Conservation (phyloP, 2,797 vertebrate species). For the Enteromius unitaeniatus region DNA sequence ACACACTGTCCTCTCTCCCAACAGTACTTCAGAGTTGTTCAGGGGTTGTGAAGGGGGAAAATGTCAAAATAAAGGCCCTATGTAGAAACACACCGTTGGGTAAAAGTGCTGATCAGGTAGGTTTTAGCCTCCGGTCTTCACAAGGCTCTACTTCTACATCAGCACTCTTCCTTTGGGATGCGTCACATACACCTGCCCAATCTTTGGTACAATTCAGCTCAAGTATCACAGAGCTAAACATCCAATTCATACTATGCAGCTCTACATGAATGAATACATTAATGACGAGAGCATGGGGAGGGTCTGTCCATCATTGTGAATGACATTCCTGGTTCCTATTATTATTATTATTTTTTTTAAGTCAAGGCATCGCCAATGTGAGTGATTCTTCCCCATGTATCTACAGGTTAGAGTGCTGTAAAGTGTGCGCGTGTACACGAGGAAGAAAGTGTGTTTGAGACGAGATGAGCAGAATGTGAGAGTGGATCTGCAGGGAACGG, state of each 20-base stretch:
- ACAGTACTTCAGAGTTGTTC: not conserved
- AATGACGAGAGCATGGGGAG: not conserved
- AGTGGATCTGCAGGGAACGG: constrained; percentile 44
- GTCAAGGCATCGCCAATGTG: constrained; percentile 12
- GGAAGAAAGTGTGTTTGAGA: constrained; percentile 22
- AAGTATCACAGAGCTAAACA: constrained; percentile 59
- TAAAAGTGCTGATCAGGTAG: constrained; percentile 55
- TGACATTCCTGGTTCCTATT: constrained; percentile 4
- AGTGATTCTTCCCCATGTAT: not conserved
- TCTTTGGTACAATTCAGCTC: constrained; percentile 81
- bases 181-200: constrained; percentile 43
- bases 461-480: constrained; percentile 41
- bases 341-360: not conserved
- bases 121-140: constrained; percentile 18
- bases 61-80: constrained; percentile 21
- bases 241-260: constrained; percentile 67
- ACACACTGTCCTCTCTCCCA: constrained; percentile 30
- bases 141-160: constrained; percentile 65
- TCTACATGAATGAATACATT: constrained; percentile 45
- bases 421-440: constrained; percentile 12
- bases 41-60: not conserved
- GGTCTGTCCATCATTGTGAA: not conserved
- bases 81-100: constrained; percentile 45
- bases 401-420: not conserved
- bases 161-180: constrained; percentile 32